These are phyloP conservation scores for Tenthredo livida DNA, from an alignment of 2,888 invertebrate species.

Conservation along the genomic window DNA sequence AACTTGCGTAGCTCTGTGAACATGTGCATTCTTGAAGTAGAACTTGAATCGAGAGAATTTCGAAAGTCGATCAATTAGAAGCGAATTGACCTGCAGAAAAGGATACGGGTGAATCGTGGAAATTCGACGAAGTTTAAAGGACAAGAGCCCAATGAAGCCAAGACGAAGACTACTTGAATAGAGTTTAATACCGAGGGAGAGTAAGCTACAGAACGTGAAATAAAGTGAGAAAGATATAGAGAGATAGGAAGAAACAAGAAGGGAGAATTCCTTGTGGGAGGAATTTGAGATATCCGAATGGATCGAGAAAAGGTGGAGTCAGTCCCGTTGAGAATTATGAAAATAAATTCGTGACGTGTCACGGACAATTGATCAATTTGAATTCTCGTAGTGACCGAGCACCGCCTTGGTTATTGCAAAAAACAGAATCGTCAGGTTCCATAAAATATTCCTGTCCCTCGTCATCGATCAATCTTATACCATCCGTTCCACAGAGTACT, in stretches of 20 bases:
- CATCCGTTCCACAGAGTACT: neutral
- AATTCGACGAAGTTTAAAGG: constrained; percentile 33
- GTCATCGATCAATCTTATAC: constrained; percentile 18
- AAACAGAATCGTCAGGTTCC: constrained; percentile 16
- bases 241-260: neutral
- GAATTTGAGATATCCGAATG: constrained; percentile 22
- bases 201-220: neutral
- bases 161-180: constrained; percentile 48
- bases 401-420: neutral
- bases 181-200: constrained; percentile 39
- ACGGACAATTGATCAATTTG: constrained; percentile 37
- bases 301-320: constrained; percentile 44
- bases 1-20: neutral
- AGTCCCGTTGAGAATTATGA: constrained; percentile 33
- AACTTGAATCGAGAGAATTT: constrained; percentile 35
- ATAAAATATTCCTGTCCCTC: neutral
- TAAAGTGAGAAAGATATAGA: neutral
- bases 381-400: constrained; percentile 40
- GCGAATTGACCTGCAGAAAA: constrained; percentile 37
- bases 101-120: constrained; percentile 32
- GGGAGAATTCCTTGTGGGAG: constrained; percentile 31
- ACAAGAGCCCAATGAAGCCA: constrained; percentile 31
- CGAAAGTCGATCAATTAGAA: constrained; percentile 36
- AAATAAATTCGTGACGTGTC: constrained; percentile 21
- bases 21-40: neutral